Evolutionary conservation across 1,140 invertebrate genomes (phyloP), one percentile per base, ranked within the genome.

Genomic region (Drosophila mojavensis): DNA sequence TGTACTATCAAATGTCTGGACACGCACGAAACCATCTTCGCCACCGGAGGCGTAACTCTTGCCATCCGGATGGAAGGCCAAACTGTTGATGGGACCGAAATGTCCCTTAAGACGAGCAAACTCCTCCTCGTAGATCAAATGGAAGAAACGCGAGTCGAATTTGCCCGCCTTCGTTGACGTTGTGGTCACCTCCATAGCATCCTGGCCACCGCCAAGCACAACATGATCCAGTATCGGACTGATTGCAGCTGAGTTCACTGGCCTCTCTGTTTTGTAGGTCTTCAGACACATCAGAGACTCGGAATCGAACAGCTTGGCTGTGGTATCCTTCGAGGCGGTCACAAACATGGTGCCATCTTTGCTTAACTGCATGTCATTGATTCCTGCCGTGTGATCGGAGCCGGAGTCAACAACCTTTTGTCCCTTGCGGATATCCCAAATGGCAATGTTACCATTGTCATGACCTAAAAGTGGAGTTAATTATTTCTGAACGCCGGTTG

Each of bases 121-220:
- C 93, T 99, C 99, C 93, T 99, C 98, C 94, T 99, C 99, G 92
- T 99, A 99, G n/a, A 99, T 96, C 50, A 99, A 93, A 93, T 99
- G 98, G 94, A 97, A 99, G 93, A 99, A 99, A 51, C 98, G 94
- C 4, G 99, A 98, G 93, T 99, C 99, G 91, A 99, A 99, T 94
- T 99, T 99, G 26, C 99, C 99, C 64, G 97, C 95, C 79, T 97
- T 95, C 0, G 98, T 96, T 0, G 98, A 98, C 0, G 98, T 99
- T 5, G 98, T 99, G 39, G 99, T 99, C 58, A 99, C 99, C 91
- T 99, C 97, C 97, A 98, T 99, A 67, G 98, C 98, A 93, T 99
- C 98, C 94, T 99, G 98, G 91, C 98, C 98, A 93, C 98, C 98
- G 67, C 98, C 98, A 55, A 99, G 93, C 13, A 98, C 97, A 3